Evolutionary conservation across 2,113 vertebrate genomes (phyloP).

Genomic region (Sinosuthora webbiana): DNA sequence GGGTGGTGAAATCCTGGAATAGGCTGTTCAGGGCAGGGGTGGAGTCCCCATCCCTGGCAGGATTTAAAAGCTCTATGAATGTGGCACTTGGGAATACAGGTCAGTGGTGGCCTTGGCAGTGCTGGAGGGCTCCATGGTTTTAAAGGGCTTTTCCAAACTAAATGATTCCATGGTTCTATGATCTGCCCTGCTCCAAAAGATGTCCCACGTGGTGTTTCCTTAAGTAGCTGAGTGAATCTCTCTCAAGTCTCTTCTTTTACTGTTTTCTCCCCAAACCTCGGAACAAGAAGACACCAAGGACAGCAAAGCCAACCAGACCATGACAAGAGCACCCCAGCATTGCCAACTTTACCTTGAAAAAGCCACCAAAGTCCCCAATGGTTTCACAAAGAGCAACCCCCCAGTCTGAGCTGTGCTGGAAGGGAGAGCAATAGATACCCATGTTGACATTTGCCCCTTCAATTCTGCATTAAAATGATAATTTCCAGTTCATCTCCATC

Average conservation of each 20-base stretch:
- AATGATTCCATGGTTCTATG: background rate
- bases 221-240: background rate
- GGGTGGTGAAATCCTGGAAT: background rate
- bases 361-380: rapidly evolving
- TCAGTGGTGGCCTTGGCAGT: background rate
- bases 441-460: background rate
- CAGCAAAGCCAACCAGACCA: background rate
- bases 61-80: background rate
- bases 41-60: background rate
- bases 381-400: background rate
- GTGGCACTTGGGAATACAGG: background rate
- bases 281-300: background rate
- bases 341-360: background rate
- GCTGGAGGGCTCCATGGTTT: background rate
- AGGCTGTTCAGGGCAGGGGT: background rate
- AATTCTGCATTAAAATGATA: background rate
- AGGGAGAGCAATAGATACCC: background rate
- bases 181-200: background rate
- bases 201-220: rapidly evolving
- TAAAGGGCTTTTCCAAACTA: background rate
- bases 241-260: background rate
- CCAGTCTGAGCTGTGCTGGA: background rate
- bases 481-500: background rate
- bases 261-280: background rate
- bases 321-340: rapidly evolving